phyloP scores from a whole-genome alignment of 2,888 invertebrate species.

The Cheilosia urbana region DNA sequence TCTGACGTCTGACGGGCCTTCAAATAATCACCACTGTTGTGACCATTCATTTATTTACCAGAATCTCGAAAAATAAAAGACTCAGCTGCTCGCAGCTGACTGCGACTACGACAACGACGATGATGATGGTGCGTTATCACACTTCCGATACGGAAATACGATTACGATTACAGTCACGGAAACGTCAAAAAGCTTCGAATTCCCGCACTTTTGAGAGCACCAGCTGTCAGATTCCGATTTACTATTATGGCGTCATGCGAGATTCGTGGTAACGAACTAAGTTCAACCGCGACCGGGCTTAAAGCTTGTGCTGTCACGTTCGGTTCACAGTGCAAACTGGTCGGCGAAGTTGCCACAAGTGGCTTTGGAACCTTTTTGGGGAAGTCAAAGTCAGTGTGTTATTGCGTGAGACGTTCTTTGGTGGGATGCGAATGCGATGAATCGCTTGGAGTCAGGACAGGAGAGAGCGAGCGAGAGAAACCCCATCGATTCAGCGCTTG shows the following conservation, averaged over 20 bases:
- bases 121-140: slow-evolving; percentile 33
- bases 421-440: slow-evolving; percentile 35
- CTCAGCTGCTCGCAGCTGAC: slow-evolving; percentile 36
- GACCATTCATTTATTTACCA: slow-evolving; percentile 36
- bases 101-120: slow-evolving; percentile 15
- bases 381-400: slow-evolving; percentile 5
- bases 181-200: slow-evolving; percentile 66
- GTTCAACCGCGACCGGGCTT: slow-evolving; percentile 43
- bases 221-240: slow-evolving; percentile 41
- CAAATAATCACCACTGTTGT: slow-evolving; percentile 27
- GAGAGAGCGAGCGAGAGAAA: slow-evolving; percentile 55
- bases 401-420: slow-evolving; percentile 42
- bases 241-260: slow-evolving; percentile 42
- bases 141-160: slow-evolving; percentile 56
- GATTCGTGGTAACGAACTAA: slow-evolving; percentile 24
- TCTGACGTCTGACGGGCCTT: neutral
- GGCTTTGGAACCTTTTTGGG: slow-evolving; percentile 47
- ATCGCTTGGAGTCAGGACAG: slow-evolving; percentile 15
- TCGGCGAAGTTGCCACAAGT: slow-evolving; percentile 46
- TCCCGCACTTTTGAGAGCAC: slow-evolving; percentile 61
- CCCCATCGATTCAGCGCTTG: slow-evolving; percentile 53
- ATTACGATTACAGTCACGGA: slow-evolving; percentile 29
- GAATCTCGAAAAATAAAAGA: neutral
- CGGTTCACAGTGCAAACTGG: slow-evolving; percentile 69
- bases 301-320: slow-evolving; percentile 52